phyloP scores from a whole-genome alignment of 2,888 invertebrate genomes.

The Dynastes tityus region DNA sequence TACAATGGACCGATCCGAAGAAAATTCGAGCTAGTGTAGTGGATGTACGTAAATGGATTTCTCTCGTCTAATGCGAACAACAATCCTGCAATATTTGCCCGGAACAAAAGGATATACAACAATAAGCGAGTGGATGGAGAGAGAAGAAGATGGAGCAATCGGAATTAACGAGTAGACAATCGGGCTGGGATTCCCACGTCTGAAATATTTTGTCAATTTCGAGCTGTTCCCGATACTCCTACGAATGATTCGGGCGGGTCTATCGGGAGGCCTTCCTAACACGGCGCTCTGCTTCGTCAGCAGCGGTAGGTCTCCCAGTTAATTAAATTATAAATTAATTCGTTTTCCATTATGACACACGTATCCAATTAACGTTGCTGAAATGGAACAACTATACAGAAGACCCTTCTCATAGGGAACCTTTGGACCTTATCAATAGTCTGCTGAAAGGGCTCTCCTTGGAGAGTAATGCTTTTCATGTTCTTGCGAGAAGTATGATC shows the following conservation, averaged over 20 bases:
- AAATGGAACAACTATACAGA: slow-evolving; percentile 52
- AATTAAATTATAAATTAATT: slow-evolving; percentile 58
- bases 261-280: background rate
- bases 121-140: background rate
- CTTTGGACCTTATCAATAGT: too few relatives aligned
- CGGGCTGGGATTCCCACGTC: slow-evolving; percentile 30
- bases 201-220: slow-evolving; percentile 51
- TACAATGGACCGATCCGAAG: slow-evolving; percentile 7
- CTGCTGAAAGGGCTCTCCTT: too few relatives aligned
- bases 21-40: slow-evolving; percentile 11
- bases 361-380: slow-evolving; percentile 54
- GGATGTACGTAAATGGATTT: slow-evolving; percentile 12
- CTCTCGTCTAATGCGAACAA: background rate
- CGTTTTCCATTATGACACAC: slow-evolving; percentile 56
- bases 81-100: slow-evolving; percentile 33
- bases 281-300: slow-evolving; percentile 27
- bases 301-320: slow-evolving; percentile 54
- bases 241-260: background rate
- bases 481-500: too few relatives aligned
- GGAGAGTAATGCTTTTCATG: too few relatives aligned
- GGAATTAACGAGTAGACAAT: slow-evolving; percentile 47
- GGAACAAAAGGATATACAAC: slow-evolving; percentile 14
- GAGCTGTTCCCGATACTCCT: slow-evolving; percentile 1
- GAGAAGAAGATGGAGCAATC: background rate
- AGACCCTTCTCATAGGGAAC: too few relatives aligned